phyloP scores from a whole-genome alignment of 2,797 vertebrate genomes.

The Pitangus sulphuratus region DNA sequence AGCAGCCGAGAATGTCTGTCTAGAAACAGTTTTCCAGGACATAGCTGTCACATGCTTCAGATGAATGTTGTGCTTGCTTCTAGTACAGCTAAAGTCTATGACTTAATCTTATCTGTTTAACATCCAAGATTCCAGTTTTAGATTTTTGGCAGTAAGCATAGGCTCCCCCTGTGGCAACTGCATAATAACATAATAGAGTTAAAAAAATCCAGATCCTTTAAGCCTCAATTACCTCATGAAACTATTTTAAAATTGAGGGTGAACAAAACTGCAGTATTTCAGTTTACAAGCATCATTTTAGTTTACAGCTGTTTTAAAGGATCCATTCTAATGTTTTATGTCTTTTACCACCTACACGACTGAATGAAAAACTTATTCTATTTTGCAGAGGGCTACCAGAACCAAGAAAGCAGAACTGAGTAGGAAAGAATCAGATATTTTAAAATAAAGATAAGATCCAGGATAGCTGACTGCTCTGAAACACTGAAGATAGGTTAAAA shows the following conservation, averaged over 20 bases:
- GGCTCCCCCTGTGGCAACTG: constrained; percentile 62
- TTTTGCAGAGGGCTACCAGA: constrained; percentile 19
- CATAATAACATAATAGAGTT: constrained; percentile 60
- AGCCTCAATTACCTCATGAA: constrained; percentile 63
- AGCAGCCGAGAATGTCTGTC: constrained; percentile 54
- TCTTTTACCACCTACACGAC: constrained; percentile 43
- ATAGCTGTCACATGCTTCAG: constrained; percentile 40
- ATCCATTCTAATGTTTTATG: constrained; percentile 33
- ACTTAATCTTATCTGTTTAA: constrained; percentile 75
- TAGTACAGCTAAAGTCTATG: constrained; percentile 51
- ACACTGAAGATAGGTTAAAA: not conserved
- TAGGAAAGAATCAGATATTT: not conserved
- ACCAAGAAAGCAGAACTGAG: not conserved
- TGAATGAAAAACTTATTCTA: constrained; percentile 48
- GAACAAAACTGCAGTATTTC: constrained; percentile 52
- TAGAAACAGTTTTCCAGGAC: constrained; percentile 53
- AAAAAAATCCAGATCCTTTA: constrained; percentile 51
- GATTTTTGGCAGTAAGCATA: constrained; percentile 63
- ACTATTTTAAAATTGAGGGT: constrained; percentile 63
- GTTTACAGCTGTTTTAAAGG: constrained; percentile 61
- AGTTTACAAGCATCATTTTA: constrained; percentile 62
- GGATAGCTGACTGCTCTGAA: not conserved
- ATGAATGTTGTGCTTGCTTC: constrained; percentile 49
- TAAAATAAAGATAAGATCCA: not conserved
- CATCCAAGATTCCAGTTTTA: constrained; percentile 66